A percentile compares a stretch with the other conserved stretches of the same genome.
phyloP scores from a whole-genome alignment of 2,113 vertebrate species.

The Phaethon lepturus region DNA sequence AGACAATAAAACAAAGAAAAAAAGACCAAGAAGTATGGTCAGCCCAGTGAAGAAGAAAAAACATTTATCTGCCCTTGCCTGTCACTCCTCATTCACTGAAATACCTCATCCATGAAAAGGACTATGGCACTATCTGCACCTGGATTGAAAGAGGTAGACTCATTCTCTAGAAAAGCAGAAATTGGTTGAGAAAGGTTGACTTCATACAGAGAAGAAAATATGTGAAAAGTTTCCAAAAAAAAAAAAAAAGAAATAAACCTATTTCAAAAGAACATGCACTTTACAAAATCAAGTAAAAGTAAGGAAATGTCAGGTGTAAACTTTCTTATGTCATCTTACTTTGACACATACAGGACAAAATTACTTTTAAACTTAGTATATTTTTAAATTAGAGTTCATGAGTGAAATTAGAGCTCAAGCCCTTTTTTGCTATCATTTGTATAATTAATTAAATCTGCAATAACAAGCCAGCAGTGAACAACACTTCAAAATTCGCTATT shows the following conservation, averaged over 20 bases:
- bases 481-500: not conserved
- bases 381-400: not conserved
- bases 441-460: not conserved
- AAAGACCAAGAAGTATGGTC: not conserved
- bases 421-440: not conserved
- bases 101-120: not conserved
- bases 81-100: not conserved
- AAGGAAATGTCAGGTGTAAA: not conserved
- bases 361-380: not conserved
- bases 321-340: not conserved
- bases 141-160: not conserved
- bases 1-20: not conserved
- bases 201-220: not conserved
- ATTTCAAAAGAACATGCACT: not conserved
- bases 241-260: not conserved
- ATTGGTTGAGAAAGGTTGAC: not conserved
- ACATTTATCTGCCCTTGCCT: not conserved
- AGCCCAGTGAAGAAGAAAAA: not conserved
- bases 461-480: not conserved
- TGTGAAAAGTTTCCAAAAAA: not conserved
- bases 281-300: not conserved
- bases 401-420: not conserved
- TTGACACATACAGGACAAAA: not conserved
- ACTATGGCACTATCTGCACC: not conserved
- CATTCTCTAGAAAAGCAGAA: not conserved